These are phyloP conservation scores for Drosophila conformis DNA, from an alignment of 2,888 invertebrate species.

Conservation along the genomic window DNA sequence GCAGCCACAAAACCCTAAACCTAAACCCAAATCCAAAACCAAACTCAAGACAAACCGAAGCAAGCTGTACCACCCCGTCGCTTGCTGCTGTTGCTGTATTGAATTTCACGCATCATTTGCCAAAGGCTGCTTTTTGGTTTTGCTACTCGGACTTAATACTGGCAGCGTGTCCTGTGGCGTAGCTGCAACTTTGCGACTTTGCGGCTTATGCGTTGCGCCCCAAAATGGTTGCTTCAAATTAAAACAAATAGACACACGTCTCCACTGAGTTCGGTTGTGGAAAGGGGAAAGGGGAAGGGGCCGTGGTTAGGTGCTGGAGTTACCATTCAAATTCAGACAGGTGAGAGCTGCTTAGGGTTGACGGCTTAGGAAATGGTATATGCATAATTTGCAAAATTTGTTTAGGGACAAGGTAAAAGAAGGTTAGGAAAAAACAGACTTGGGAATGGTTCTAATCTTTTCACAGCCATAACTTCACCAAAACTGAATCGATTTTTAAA, in stretches of 20 bases:
- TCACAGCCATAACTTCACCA: not conserved
- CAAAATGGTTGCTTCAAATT: constrained; percentile 58
- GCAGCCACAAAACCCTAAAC: constrained; percentile 29
- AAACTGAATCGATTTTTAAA: not conserved
- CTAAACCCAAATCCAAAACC: constrained; percentile 21
- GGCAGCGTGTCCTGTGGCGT: constrained; percentile 27
- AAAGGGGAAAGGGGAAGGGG: not conserved
- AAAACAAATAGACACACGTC: constrained; percentile 66
- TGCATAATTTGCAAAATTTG: constrained; percentile 56
- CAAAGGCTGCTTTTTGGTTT: constrained; percentile 62
- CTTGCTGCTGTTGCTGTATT: constrained; percentile 56
- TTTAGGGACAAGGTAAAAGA: constrained; percentile 18
- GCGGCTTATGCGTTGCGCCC: constrained; percentile 42
- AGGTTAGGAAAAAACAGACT: not conserved
- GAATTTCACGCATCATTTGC: constrained; percentile 79
- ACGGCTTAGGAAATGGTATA: constrained; percentile 32
- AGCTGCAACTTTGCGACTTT: constrained; percentile 69
- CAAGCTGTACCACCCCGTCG: constrained; percentile 1
- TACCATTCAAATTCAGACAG: constrained; percentile 58
- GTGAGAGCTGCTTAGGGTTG: constrained; percentile 28
- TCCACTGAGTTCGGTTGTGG: not conserved
- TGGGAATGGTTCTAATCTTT: not conserved
- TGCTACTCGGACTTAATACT: constrained; percentile 21
- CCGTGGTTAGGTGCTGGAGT: constrained; percentile 31
- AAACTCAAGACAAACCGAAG: constrained; percentile 25